These are phyloP conservation scores for Macropus fuliginosus DNA, from an alignment of 2,797 vertebrate genomes.

Conservation along the genomic window DNA sequence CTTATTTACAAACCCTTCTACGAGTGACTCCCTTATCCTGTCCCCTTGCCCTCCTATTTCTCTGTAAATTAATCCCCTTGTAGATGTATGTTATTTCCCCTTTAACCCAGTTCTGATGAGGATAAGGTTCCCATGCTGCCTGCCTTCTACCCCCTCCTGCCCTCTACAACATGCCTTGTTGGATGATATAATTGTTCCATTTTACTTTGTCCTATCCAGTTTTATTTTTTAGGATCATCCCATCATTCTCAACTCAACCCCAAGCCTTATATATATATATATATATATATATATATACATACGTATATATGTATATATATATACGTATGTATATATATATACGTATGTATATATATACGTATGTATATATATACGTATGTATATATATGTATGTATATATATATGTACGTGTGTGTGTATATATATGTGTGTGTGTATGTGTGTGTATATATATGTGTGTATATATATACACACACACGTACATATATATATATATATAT, in stretches of 20 bases:
- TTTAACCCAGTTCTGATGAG: background rate
- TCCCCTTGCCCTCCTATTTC: background rate
- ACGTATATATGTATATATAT: too few species aligned
- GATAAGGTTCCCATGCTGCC: background rate
- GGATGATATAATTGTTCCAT: background rate
- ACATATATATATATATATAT: too few species aligned
- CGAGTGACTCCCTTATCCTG: background rate
- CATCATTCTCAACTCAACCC: background rate
- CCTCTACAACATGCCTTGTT: background rate
- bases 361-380: too few species aligned
- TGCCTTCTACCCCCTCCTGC: background rate
- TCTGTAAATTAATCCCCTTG: background rate
- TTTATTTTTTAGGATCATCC: background rate
- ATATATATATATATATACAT: too few species aligned
- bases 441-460: too few species aligned
- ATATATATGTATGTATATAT: too few species aligned
- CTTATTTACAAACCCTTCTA: too few species aligned
- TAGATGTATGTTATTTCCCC: background rate
- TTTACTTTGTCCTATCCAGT: background rate
- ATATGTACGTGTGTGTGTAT: too few species aligned
- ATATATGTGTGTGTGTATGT: too few species aligned
- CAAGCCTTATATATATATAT: background rate
- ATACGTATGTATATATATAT: too few species aligned
- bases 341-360: rapidly evolving
- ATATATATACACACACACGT: too few species aligned